Percentiles rank a stretch among this genome's conserved stretches.
phyloP scores from a whole-genome alignment of 2,888 invertebrate genomes.

The Dynastes hyllus region DNA sequence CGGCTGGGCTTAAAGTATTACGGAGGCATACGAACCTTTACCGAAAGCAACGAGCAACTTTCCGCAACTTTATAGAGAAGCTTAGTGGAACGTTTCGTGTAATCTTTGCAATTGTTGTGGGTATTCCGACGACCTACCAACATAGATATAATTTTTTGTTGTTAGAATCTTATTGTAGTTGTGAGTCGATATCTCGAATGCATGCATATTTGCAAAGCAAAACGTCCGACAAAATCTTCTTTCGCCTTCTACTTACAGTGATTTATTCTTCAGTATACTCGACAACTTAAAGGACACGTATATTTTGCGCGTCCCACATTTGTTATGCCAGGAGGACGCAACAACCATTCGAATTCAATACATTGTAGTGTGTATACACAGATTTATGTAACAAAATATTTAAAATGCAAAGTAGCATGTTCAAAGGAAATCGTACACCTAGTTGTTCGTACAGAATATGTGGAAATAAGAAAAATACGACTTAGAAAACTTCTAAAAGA shows the following conservation, averaged over 20 bases:
- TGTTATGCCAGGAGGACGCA: neutral
- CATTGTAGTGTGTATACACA: conserved; percentile 1
- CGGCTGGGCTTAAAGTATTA: conserved; percentile 55
- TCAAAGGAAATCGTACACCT: neutral
- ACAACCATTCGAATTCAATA: neutral
- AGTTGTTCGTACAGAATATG: neutral
- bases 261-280: neutral
- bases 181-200: neutral
- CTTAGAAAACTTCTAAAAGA: neutral
- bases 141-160: conserved; percentile 21
- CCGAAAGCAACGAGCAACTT: conserved; percentile 22
- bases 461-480: neutral
- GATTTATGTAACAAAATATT: neutral
- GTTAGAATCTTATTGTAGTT: neutral
- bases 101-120: conserved; percentile 51
- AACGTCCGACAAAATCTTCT: neutral
- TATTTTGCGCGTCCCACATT: conserved; percentile 11
- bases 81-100: conserved; percentile 49
- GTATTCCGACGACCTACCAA: conserved; percentile 32
- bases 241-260: neutral
- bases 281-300: neutral
- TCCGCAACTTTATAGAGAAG: conserved; percentile 29
- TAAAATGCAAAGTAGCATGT: no score
- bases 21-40: conserved; percentile 35
- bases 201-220: neutral